Base-by-base conservation (phyloP, 1,140 invertebrate species). In the Nixonia krombeini region DNA sequence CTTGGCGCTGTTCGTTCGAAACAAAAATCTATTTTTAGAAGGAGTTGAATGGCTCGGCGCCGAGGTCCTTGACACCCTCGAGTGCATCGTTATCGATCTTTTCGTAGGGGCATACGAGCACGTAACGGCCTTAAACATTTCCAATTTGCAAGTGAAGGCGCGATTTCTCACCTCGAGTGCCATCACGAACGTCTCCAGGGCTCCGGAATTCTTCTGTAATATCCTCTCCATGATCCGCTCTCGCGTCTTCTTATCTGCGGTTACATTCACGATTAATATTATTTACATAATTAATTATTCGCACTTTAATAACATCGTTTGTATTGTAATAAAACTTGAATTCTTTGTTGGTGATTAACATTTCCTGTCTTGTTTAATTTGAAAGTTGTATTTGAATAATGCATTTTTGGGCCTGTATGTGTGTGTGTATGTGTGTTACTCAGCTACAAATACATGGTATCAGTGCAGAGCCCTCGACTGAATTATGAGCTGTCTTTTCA, bases 211-310 rank as follows among this genome's bases (percentile, higher is more conserved):
- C 51, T 87, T 88, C 58, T 81, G 84, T 85, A 87, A 88, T 52
- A 89, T 49, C 67, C 85, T 87, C 21, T 88, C 87, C 68, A 89
- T 57, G 8, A 85, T 87, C 46, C 78, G 81, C 67, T 89, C 88
- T 0, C 87, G 86, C n/a, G 88, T 75, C 62, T 84, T 83, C 72
- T 86, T 86, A 74, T 90, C 89, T 90, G 81, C 45, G 88, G 87
- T 10, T 35, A n/a, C n/a, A n/a, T n/a, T n/a, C n/a, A n/a, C n/a
- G n/a, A n/a, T n/a, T n/a, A n/a, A n/a, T n/a, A n/a, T n/a, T n/a
- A n/a, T n/a, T n/a, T n/a, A n/a, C n/a, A n/a, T n/a, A n/a, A n/a
- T n/a, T n/a, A n/a, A n/a, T n/a, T n/a, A n/a, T n/a, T n/a, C n/a
- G n/a, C n/a, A n/a, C n/a, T n/a, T n/a, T n/a, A n/a, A n/a, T n/a